phyloP scores from a whole-genome alignment of 2,113 vertebrate species.

The Heterotilapia buettikoferi region DNA sequence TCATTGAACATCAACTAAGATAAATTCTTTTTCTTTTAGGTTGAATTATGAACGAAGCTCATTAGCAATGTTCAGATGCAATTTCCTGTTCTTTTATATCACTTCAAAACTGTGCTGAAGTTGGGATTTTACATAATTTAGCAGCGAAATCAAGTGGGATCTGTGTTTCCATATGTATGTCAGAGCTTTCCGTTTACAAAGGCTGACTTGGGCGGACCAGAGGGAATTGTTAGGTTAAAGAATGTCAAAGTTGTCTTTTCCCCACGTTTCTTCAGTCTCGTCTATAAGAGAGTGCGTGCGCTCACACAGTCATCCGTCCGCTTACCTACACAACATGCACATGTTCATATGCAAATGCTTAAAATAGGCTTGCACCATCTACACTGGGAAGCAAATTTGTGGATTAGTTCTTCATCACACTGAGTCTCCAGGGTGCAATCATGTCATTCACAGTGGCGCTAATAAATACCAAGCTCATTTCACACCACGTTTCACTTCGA shows the following conservation, averaged over 20 bases:
- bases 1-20: conserved; percentile 29
- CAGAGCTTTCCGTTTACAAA: conserved; percentile 3
- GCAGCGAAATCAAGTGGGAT: conserved; percentile 36
- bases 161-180: background rate
- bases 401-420: conserved; percentile 42
- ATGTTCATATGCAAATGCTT: conserved; percentile 10
- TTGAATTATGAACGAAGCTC: conserved; percentile 36
- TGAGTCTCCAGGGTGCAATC: conserved; percentile 56
- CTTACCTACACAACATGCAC: conserved; percentile 1
- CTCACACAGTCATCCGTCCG: background rate
- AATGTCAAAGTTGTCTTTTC: background rate
- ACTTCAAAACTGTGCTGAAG: conserved; percentile 59
- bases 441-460: conserved; percentile 53
- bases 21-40: conserved; percentile 30
- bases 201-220: background rate
- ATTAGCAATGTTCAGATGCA: conserved; percentile 55
- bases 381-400: conserved; percentile 37
- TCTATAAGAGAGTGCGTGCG: background rate
- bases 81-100: conserved; percentile 46
- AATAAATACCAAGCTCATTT: conserved; percentile 59
- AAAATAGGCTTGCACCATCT: conserved; percentile 40
- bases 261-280: background rate
- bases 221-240: background rate
- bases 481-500: conserved; percentile 30
- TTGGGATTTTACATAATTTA: conserved; percentile 61